Percentiles rank a stretch among this genome's conserved stretches.
phyloP scores from a whole-genome alignment of 2,888 invertebrate species.

The Drosophila fungiperda region DNA sequence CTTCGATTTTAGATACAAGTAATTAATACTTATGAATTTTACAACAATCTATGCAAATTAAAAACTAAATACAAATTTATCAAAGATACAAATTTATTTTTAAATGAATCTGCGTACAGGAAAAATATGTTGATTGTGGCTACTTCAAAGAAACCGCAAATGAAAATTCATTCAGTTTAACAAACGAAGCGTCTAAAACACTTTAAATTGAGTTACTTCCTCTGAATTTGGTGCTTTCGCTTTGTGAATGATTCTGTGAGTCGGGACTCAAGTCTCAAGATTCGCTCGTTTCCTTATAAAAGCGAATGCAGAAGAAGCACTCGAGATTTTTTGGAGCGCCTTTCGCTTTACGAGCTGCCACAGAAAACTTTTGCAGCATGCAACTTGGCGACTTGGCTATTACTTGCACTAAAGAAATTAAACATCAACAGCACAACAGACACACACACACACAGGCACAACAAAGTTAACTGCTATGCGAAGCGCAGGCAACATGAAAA shows the following conservation, averaged over 20 bases:
- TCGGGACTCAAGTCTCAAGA: constrained; percentile 14
- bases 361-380: constrained; percentile 68
- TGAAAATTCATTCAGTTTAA: neutral
- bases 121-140: neutral
- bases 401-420: constrained; percentile 77
- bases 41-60: neutral
- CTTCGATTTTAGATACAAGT: neutral
- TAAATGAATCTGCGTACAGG: neutral
- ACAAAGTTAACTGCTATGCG: constrained; percentile 67
- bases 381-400: constrained; percentile 77
- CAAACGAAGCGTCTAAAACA: constrained; percentile 8
- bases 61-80: neutral
- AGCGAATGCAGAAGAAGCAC: constrained; percentile 28
- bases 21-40: neutral
- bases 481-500: constrained; percentile 69
- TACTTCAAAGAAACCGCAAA: neutral
- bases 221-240: constrained; percentile 30
- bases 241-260: constrained; percentile 55
- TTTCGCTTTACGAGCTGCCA: constrained; percentile 26
- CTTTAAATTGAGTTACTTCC: constrained; percentile 42
- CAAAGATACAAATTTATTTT: neutral
- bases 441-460: constrained; percentile 42
- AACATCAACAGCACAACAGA: constrained; percentile 53
- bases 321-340: constrained; percentile 41
- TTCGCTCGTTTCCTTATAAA: constrained; percentile 8